phyloP scores from a whole-genome alignment of 1,140 invertebrate species.

The Myzus persicae region DNA sequence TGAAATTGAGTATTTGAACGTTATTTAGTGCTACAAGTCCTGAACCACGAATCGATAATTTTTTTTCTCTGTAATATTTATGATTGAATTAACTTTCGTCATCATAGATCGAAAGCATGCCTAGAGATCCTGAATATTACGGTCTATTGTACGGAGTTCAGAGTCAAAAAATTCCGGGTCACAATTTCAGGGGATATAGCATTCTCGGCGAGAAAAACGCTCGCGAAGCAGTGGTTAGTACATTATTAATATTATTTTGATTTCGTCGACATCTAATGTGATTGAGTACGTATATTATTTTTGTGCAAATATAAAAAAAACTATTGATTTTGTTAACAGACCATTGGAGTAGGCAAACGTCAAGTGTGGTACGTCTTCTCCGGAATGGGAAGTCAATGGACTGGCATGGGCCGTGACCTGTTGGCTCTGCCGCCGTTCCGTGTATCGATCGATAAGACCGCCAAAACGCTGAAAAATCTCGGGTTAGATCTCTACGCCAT shows the following conservation, averaged over 20 bases:
- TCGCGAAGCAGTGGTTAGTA: constrained; percentile 29
- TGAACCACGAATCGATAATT: neutral
- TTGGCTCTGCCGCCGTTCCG: constrained; percentile 68
- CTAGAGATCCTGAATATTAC: constrained; percentile 63
- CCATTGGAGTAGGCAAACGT: constrained; percentile 66
- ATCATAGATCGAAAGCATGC: constrained; percentile 61
- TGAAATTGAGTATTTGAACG: neutral
- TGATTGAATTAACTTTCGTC: neutral
- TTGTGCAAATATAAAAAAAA: neutral
- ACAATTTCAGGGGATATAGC: constrained; percentile 68
- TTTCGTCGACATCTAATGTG: neutral
- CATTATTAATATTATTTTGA: neutral
- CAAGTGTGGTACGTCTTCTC: constrained; percentile 73
- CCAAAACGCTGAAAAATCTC: constrained; percentile 61
- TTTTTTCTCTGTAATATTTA: neutral
- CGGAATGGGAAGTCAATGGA: constrained; percentile 76
- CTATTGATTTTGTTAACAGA: constrained; percentile 62
- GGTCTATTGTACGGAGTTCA: constrained; percentile 63
- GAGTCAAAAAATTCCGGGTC: constrained; percentile 63
- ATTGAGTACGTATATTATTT: neutral
- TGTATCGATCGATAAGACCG: constrained; percentile 66
- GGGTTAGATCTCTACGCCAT: constrained; percentile 69
- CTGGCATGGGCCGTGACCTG: constrained; percentile 71
- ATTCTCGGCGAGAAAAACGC: constrained; percentile 62
- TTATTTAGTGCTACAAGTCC: neutral